A percentile compares a stretch with the other conserved stretches of the same genome.
Evolutionary conservation across 2,797 vertebrate species (phyloP).

Genomic region (Mormyrus hasselquistii): DNA sequence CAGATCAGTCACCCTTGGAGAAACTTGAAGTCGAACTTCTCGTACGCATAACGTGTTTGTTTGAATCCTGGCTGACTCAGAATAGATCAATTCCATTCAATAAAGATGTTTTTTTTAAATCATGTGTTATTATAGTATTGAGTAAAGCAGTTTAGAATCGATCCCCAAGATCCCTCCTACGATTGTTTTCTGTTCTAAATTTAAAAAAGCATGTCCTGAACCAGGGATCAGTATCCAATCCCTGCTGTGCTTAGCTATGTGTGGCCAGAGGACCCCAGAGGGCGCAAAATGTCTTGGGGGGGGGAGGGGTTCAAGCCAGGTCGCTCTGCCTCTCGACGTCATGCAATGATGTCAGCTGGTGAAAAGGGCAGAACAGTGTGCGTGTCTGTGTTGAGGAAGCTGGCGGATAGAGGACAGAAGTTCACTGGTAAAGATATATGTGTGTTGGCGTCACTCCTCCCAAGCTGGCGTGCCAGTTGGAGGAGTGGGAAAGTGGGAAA

Average conservation of each 20-base stretch:
- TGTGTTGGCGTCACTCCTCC: not conserved
- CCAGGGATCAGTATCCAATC: not conserved
- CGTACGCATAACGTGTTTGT: not conserved
- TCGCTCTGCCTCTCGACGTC: not conserved
- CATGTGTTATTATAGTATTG: not conserved
- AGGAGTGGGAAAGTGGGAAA: not conserved
- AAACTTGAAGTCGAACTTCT: not conserved
- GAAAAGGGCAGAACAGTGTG: not conserved
- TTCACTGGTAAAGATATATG: not conserved
- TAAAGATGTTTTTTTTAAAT: not conserved
- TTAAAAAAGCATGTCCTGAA: not conserved
- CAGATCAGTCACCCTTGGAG: not conserved
- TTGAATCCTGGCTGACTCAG: not conserved
- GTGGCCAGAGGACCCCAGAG: not conserved
- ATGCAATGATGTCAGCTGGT: not conserved
- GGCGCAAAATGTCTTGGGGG: not conserved
- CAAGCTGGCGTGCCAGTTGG: not conserved
- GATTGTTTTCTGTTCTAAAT: not conserved
- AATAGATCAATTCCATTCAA: not conserved
- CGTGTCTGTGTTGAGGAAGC: not conserved
- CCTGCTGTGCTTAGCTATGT: not conserved
- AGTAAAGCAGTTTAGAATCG: not conserved
- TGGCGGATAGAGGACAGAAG: not conserved
- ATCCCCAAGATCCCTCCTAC: not conserved
- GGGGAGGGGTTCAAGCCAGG: not conserved